Evolutionary conservation across 2,113 vertebrate species (phyloP).

Genomic region (Passer domesticus): DNA sequence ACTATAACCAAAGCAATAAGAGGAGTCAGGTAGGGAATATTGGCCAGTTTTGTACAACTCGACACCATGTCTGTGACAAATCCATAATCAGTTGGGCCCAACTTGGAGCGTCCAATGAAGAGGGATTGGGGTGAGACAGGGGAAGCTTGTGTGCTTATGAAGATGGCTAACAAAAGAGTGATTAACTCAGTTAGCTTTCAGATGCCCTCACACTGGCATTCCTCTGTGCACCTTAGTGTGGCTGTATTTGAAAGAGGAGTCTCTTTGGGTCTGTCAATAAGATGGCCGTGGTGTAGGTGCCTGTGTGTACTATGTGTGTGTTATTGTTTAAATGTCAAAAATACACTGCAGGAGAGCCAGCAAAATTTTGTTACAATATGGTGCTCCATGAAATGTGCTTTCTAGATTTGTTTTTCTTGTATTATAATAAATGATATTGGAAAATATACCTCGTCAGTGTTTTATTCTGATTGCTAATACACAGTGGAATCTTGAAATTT

Average conservation of each 20-base stretch:
- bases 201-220: slow-evolving; percentile 72
- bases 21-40: slow-evolving; percentile 72
- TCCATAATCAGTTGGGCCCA: slow-evolving; percentile 18
- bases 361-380: slow-evolving; percentile 73
- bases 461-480: slow-evolving; percentile 1
- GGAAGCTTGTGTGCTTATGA: slow-evolving; percentile 75
- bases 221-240: slow-evolving; percentile 32
- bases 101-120: slow-evolving; percentile 3
- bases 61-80: slow-evolving; percentile 42
- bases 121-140: slow-evolving; percentile 15
- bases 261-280: slow-evolving; percentile 19
- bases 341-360: slow-evolving; percentile 70
- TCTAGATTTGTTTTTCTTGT: slow-evolving; percentile 72
- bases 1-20: slow-evolving; percentile 80
- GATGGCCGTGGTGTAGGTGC: slow-evolving; percentile 50
- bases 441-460: slow-evolving; percentile 52
- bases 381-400: slow-evolving; percentile 79
- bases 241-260: slow-evolving; percentile 35
- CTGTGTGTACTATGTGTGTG: slow-evolving; percentile 49
- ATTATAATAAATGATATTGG: slow-evolving; percentile 75
- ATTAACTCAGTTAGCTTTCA: slow-evolving; percentile 75
- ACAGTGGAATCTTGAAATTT: neutral
- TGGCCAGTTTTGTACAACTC: slow-evolving; percentile 76
- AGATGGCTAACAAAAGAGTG: slow-evolving; percentile 79
- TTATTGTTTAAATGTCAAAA: slow-evolving; percentile 71